These are phyloP conservation scores for Ormia ochracea DNA, from an alignment of 2,888 invertebrate species.

Conservation along the genomic window DNA sequence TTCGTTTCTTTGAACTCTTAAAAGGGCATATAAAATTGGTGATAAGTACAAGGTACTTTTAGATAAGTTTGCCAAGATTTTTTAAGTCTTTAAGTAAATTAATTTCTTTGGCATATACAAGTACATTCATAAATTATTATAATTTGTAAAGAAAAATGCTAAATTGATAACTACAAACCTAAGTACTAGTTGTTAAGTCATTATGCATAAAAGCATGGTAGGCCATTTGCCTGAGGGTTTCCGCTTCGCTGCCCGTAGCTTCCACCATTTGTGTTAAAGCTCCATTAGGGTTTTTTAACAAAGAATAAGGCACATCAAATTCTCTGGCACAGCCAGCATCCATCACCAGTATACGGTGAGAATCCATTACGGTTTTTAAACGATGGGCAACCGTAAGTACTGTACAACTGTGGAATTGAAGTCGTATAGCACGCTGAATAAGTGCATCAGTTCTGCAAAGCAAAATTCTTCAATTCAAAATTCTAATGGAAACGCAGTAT, in stretches of 20 bases:
- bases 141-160: neutral
- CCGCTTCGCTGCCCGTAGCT: conserved; percentile 79
- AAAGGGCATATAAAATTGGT: neutral
- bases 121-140: conserved; percentile 20
- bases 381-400: conserved; percentile 95
- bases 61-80: conserved; percentile 32
- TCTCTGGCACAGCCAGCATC: conserved; percentile 87
- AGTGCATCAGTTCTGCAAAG: conserved; percentile 84
- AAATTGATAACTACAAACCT: neutral
- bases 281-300: conserved; percentile 81
- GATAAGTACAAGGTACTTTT: conserved; percentile 33
- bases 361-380: conserved; percentile 94
- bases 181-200: conserved; percentile 35
- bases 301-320: conserved; percentile 83
- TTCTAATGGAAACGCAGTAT: neutral
- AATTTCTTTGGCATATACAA: conserved; percentile 22
- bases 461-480: too few species aligned
- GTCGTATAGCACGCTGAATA: conserved; percentile 89
- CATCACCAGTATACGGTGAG: conserved; percentile 91
- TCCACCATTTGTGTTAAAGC: conserved; percentile 84
- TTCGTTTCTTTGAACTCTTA: conserved; percentile 21
- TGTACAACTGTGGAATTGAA: conserved; percentile 88
- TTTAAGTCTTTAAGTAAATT: conserved; percentile 12
- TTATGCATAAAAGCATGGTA: conserved; percentile 72
- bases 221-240: conserved; percentile 78